Evolutionary conservation across 2,797 vertebrate genomes (phyloP).

Genomic region (Echeneis naucrates): DNA sequence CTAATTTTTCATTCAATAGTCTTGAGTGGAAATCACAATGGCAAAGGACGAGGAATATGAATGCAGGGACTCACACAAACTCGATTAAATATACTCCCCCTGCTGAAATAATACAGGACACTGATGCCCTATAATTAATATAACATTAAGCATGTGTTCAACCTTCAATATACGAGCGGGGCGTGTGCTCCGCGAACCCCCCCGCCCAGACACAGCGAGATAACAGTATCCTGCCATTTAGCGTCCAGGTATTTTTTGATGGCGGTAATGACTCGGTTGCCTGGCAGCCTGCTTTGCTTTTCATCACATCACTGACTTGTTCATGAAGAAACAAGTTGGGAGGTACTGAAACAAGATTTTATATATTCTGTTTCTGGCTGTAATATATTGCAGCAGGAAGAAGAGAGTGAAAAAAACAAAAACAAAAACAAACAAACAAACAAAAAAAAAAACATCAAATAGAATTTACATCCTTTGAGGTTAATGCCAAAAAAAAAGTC

Average conservation of each 20-base stretch:
- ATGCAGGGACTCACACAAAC: conserved; percentile 42
- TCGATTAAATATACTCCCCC: conserved; percentile 19
- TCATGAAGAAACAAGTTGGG: background rate
- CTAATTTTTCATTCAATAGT: conserved; percentile 61
- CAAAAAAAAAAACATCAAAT: background rate
- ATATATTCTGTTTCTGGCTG: background rate
- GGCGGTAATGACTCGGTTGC: background rate
- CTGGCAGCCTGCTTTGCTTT: background rate
- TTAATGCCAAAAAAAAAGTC: background rate
- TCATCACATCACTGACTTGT: background rate
- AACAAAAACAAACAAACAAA: background rate
- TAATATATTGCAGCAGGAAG: background rate
- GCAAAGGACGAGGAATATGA: conserved; percentile 50
- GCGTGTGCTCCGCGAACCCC: no score
- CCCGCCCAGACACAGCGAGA: background rate
- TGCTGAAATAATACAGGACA: conserved; percentile 30
- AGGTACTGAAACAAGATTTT: background rate
- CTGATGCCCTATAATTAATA: conserved; percentile 31
- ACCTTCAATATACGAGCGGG: conserved; percentile 10
- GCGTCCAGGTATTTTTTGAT: background rate
- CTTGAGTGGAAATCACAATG: conserved; percentile 39
- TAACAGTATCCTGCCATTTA: background rate
- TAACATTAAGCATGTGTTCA: conserved; percentile 13
- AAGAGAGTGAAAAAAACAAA: background rate
- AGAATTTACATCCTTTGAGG: background rate